Evolutionary conservation across 2,888 invertebrate genomes (phyloP), one percentile per base, ranked within the genome.

Genomic region (Microplitis deprimator): DNA sequence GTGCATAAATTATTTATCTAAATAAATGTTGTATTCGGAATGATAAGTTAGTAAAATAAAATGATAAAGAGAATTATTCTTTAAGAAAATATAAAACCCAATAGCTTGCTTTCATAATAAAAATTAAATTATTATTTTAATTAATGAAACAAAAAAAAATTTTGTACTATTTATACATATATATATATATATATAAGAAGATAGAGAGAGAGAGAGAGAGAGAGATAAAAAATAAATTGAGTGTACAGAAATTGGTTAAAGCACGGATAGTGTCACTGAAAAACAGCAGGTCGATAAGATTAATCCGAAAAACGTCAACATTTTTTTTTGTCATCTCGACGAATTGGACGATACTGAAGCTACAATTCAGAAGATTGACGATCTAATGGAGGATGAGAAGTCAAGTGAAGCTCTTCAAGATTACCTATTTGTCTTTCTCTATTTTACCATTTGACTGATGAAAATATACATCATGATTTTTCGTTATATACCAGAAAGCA

Each of bases 351-450:
- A 68, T 61, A 39, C 68, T 17, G 73, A 62, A 50, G 16, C 59
- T 62, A 50, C 41, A 73, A 17, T 60, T 62, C 10, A 8, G 69
- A 77, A 77, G 77, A 77, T 77, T 77, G 77, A 77, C 73, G 77
- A 77, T 69, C 73, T 73, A 61, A 39, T 72, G 16, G 62, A 72
- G 39, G 70, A 60, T 72, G 71, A 72, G 61, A 72, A 50, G 39
- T 62, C 16, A 40, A 72, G 60, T 72, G 62, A 72, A 72, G 71
- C 40, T 61, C 71, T 62, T 39, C 38, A 38, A 71, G 62, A 62
- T 73, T 77, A 40, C 61, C 68, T 72, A 29, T 61, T 59, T 16
- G 10, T 68, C 40, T 68, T 41, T 68, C 10, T 13, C 41, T 62
- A 6, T 16, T 68, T 68, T 10, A 41, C n/a, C 16, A 41, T 16